Conservation (phyloP, 2,888 invertebrate genomes). For the Azorinus chamasolen region DNA sequence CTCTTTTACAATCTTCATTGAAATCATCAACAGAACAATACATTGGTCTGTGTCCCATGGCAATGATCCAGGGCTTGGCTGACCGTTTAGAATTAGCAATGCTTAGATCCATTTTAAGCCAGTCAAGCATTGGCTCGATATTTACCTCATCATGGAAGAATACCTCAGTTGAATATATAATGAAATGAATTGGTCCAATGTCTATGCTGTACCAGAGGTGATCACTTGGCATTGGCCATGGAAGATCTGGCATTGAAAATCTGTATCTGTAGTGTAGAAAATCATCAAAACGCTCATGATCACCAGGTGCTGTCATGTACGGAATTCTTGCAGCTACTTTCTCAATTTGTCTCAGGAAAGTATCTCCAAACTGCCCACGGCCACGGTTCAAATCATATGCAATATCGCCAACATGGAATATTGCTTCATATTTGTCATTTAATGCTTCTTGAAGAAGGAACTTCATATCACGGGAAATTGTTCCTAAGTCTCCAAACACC, state of each 20-base stretch:
- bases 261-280: conserved; percentile 77
- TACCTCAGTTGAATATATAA: conserved; percentile 77
- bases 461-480: conserved; percentile 67
- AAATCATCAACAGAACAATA: conserved; percentile 84
- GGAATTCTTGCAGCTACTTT: conserved; percentile 81
- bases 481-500: conserved; percentile 84
- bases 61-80: conserved; percentile 84
- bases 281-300: conserved; percentile 74
- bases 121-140: conserved; percentile 68
- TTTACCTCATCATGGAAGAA: conserved; percentile 89
- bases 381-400: conserved; percentile 82
- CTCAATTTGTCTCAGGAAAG: conserved; percentile 78
- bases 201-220: conserved; percentile 85
- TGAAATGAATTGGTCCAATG: conserved; percentile 82
- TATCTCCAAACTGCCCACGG: conserved; percentile 80
- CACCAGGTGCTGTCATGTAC: conserved; percentile 83
- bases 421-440: conserved; percentile 73
- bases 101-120: conserved; percentile 79
- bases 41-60: conserved; percentile 85
- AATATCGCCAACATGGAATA: conserved; percentile 84
- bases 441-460: conserved; percentile 76
- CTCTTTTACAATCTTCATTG: conserved; percentile 72
- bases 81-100: conserved; percentile 74
- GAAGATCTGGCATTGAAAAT: conserved; percentile 80
- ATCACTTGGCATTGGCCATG: conserved; percentile 81